phyloP scores from a whole-genome alignment of 2,113 vertebrate species.

The Mobula hypostoma region DNA sequence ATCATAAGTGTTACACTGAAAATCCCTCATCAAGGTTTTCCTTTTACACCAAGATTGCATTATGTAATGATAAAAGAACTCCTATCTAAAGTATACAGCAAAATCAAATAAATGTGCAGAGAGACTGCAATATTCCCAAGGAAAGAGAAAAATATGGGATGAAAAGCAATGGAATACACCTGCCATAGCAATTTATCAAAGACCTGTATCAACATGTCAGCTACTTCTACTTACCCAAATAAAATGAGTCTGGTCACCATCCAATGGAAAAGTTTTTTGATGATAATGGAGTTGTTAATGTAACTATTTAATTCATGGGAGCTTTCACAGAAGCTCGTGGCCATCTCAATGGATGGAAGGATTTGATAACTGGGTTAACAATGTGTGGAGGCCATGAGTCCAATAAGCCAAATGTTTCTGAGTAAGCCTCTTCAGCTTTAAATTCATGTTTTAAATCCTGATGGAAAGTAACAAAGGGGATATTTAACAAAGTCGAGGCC shows the following conservation, averaged over 20 bases:
- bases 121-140: background rate
- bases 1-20: background rate
- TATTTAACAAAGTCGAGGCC: background rate
- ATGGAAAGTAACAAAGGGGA: background rate
- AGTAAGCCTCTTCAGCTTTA: background rate
- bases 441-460: background rate
- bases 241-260: background rate
- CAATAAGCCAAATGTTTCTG: background rate
- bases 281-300: background rate
- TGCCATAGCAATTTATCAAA: background rate
- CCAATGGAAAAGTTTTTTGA: background rate
- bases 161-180: background rate
- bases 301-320: background rate
- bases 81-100: slow-evolving; percentile 13
- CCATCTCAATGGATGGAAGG: too few relatives aligned
- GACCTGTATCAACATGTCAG: background rate
- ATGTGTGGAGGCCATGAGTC: background rate
- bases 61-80: background rate
- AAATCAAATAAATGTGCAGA: background rate
- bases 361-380: background rate
- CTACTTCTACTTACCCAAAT: background rate
- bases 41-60: background rate
- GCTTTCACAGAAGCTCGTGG: background rate
- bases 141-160: slow-evolving; percentile 10
- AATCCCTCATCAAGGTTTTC: background rate